Percentiles rank a stretch among this genome's conserved stretches.
Conservation (phyloP, 2,113 vertebrate genomes). For the Mormoops blainvillei region DNA sequence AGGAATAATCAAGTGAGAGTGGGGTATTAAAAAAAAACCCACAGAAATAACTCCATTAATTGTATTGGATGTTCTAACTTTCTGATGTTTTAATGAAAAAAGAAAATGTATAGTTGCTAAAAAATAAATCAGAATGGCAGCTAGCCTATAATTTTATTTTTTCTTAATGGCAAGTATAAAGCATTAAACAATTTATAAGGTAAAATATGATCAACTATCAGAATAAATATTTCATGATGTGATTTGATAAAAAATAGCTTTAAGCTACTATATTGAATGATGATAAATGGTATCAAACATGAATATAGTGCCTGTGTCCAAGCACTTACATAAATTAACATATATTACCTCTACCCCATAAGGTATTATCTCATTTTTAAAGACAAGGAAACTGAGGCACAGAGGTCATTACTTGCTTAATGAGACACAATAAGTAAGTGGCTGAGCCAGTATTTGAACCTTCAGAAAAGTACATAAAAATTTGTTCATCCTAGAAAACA, state of each 20-base stretch:
- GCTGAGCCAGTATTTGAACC: slow-evolving; percentile 34
- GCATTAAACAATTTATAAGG: background rate
- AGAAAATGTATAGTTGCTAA: background rate
- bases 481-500: background rate
- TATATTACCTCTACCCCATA: background rate
- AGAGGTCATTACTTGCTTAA: slow-evolving; percentile 37
- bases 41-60: background rate
- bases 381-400: slow-evolving; percentile 42
- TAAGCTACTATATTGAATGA: background rate
- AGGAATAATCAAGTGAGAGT: slow-evolving; percentile 9
- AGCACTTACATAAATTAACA: background rate
- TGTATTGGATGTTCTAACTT: background rate
- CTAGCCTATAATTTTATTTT: slow-evolving; percentile 10
- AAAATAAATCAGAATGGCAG: background rate
- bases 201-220: background rate
- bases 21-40: background rate
- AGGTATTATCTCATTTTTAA: slow-evolving; percentile 41
- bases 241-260: background rate
- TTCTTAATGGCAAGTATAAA: background rate
- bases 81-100: background rate
- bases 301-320: background rate
- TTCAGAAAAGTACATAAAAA: slow-evolving; percentile 7
- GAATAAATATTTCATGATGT: slow-evolving; percentile 1
- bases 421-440: slow-evolving; percentile 17
- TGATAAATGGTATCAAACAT: background rate